phyloP scores from a whole-genome alignment of 2,113 vertebrate species.

The Perca schrenkii region DNA sequence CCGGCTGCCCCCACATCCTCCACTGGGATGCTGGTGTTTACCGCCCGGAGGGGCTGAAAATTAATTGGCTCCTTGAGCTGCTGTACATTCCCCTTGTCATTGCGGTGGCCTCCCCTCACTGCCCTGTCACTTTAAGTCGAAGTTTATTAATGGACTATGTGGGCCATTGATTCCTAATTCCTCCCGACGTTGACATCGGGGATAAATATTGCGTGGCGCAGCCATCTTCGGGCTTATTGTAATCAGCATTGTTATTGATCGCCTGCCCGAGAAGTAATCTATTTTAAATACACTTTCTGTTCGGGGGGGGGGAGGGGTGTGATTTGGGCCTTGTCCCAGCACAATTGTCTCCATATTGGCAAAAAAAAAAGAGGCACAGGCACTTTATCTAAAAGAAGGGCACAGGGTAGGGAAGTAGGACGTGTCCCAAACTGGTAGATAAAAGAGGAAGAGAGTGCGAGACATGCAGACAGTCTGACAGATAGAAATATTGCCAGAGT shows the following conservation, averaged over 20 bases:
- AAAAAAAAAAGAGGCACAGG: slow-evolving; percentile 4
- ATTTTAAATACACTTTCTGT: slow-evolving; percentile 90
- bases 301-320: slow-evolving; percentile 41
- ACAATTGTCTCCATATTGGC: slow-evolving; percentile 78
- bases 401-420: slow-evolving; percentile 19
- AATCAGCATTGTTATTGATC: slow-evolving; percentile 92
- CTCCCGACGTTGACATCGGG: slow-evolving; percentile 88
- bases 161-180: slow-evolving; percentile 97
- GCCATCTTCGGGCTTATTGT: slow-evolving; percentile 86
- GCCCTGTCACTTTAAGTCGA: slow-evolving; percentile 78
- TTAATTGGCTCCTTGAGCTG: slow-evolving; percentile 76
- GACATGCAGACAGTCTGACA: slow-evolving; percentile 24
- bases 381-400: not conserved
- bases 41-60: slow-evolving; percentile 67
- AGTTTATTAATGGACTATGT: slow-evolving; percentile 86
- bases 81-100: slow-evolving; percentile 60
- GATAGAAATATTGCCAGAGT: slow-evolving; percentile 39
- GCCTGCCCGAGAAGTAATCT: slow-evolving; percentile 89
- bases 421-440: slow-evolving; percentile 11
- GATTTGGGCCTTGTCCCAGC: slow-evolving; percentile 59
- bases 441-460: not conserved
- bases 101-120: slow-evolving; percentile 67
- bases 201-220: slow-evolving; percentile 87
- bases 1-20: slow-evolving; percentile 42
- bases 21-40: slow-evolving; percentile 69